These are phyloP conservation scores for Stegostoma tigrinum DNA, from an alignment of 2,113 vertebrate species.

Conservation along the genomic window DNA sequence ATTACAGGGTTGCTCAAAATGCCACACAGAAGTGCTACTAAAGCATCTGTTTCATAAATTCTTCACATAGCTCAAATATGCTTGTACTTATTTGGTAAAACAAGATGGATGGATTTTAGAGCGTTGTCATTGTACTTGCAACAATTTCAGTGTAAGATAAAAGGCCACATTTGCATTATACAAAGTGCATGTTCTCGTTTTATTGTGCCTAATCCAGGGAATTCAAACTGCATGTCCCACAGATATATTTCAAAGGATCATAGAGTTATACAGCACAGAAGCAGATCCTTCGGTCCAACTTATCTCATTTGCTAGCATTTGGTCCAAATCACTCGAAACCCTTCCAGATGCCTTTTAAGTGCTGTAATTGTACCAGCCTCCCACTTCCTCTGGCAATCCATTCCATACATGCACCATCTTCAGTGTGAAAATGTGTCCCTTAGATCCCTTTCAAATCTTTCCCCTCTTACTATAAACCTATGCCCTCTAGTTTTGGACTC, in stretches of 20 bases:
- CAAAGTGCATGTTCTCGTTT: neutral
- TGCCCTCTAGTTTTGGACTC: too few species aligned
- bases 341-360: too few species aligned
- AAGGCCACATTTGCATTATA: neutral
- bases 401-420: too few species aligned
- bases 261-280: too few species aligned
- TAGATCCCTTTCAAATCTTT: too few species aligned
- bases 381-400: too few species aligned
- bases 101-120: neutral
- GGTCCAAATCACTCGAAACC: too few species aligned
- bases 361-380: too few species aligned
- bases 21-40: neutral
- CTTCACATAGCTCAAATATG: neutral
- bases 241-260: neutral
- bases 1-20: neutral
- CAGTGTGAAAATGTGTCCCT: too few species aligned
- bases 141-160: neutral
- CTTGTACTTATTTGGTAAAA: conserved; percentile 35
- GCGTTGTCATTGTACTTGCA: neutral
- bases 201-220: neutral
- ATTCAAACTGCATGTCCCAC: neutral
- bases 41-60: conserved; percentile 8
- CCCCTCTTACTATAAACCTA: too few species aligned
- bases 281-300: too few species aligned
- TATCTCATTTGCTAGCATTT: too few species aligned